Conservation (phyloP, 2,888 invertebrate species). For the Meteorus colon region DNA sequence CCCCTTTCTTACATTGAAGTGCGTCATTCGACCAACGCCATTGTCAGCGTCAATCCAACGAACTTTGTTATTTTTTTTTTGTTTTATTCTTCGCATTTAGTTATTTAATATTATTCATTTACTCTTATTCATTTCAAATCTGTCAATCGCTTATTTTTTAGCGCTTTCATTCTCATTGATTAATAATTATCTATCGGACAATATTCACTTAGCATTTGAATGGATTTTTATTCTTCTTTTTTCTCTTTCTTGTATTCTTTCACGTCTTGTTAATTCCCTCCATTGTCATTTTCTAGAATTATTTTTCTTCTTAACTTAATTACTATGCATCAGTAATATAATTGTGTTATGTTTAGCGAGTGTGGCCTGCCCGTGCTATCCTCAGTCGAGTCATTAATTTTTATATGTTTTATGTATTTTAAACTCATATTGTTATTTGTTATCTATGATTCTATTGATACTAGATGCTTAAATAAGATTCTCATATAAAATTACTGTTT, state of each 20-base stretch:
- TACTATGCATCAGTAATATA: constrained; percentile 63
- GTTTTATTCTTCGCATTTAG: constrained; percentile 30
- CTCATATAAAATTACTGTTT: neutral
- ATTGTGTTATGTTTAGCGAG: constrained; percentile 69
- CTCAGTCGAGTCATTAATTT: constrained; percentile 52
- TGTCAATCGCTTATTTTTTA: constrained; percentile 16
- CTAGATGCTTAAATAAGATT: neutral
- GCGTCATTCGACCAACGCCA: constrained; percentile 71
- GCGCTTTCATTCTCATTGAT: constrained; percentile 47
- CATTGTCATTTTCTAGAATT: constrained; percentile 21
- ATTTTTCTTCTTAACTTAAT: constrained; percentile 57
- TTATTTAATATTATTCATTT: constrained; percentile 32
- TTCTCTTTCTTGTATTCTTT: neutral
- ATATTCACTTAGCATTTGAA: constrained; percentile 45
- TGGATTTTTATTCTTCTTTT: constrained; percentile 23
- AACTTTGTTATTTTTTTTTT: constrained; percentile 55
- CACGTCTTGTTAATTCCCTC: neutral
- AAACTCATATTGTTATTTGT: neutral
- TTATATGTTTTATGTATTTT: neutral
- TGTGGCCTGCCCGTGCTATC: constrained; percentile 73
- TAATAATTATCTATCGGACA: constrained; percentile 53
- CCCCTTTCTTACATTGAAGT: constrained; percentile 65
- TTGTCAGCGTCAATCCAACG: constrained; percentile 68
- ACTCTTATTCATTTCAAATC: neutral
- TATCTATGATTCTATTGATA: neutral